phyloP scores from a whole-genome alignment of 2,888 invertebrate genomes.

The Cremastinae sp. region DNA sequence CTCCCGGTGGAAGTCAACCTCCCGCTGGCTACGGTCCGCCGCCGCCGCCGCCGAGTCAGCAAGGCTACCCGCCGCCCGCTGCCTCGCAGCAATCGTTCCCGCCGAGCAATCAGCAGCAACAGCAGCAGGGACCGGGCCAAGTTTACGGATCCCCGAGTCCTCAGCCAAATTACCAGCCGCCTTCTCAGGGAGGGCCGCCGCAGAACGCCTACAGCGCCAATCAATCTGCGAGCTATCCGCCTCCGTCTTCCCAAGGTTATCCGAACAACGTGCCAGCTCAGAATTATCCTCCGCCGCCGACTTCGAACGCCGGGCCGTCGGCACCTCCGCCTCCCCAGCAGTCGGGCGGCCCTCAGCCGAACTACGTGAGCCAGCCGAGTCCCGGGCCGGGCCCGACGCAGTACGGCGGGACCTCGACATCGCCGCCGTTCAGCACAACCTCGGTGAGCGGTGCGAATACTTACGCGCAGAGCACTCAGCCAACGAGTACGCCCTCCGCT shows the following conservation, averaged over 20 bases:
- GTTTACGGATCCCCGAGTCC: slow-evolving; percentile 80
- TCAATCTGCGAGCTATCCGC: slow-evolving; percentile 81
- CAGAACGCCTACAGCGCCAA: slow-evolving; percentile 76
- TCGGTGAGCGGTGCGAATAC: slow-evolving; percentile 76
- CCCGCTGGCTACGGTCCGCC: slow-evolving; percentile 85
- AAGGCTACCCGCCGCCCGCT: slow-evolving; percentile 85
- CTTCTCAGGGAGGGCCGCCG: slow-evolving; percentile 71
- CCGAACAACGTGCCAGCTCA: slow-evolving; percentile 78
- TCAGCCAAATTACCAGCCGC: slow-evolving; percentile 77
- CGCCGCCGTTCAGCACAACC: slow-evolving; percentile 78
- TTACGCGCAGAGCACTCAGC: slow-evolving; percentile 78
- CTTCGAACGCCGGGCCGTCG: slow-evolving; percentile 74
- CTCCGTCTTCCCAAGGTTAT: slow-evolving; percentile 81
- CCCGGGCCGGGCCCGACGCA: slow-evolving; percentile 80
- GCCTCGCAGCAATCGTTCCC: slow-evolving; percentile 79
- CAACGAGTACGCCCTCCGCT: slow-evolving; percentile 80
- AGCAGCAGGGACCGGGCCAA: slow-evolving; percentile 68
- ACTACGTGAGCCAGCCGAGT: slow-evolving; percentile 83
- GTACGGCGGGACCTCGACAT: slow-evolving; percentile 78
- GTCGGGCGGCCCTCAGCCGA: slow-evolving; percentile 80
- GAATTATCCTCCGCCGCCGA: slow-evolving; percentile 82
- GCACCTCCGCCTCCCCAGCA: slow-evolving; percentile 79
- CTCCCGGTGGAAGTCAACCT: slow-evolving; percentile 82
- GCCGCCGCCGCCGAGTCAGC: slow-evolving; percentile 86
- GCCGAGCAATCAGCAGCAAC: slow-evolving; percentile 79